Base-by-base conservation (phyloP, 2,797 vertebrate species). In the Gallinago solitaria region DNA sequence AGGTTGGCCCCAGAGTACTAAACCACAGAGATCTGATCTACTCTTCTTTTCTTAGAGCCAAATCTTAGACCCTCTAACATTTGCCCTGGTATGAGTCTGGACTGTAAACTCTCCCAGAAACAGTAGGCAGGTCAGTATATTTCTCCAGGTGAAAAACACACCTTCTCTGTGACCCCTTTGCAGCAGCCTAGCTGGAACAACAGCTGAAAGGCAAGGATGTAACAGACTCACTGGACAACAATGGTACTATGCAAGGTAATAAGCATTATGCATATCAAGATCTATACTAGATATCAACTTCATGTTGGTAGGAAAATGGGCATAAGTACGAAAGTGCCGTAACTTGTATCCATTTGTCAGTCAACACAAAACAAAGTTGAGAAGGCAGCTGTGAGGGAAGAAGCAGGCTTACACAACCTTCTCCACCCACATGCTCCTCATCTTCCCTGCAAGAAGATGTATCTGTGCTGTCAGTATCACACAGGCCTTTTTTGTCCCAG, bases 171-270 rank as follows among this genome's bases (percentile, higher is more conserved):
- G 69, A 86, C 21, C 70, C 45, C 30, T 95, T 77, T 77, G 51
- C 64, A 84, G 67, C 48, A 80, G 64, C 33, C 71, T 74, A 64
- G 45, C 30, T 93, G 57, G 64, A 53, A 84, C 3, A 2, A 33
- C 19, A 79, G 56, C 79, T 90, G 64, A 74, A 80, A 87, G 48
- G 59, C 54, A 79, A 81, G 13, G 35, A 24, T 70, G 9, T n/a
- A 51, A 39, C 16, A 85, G 68, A 90, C 71, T 91, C 45, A 80
- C 50, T 74, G 86, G 60, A 92, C 83, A 96, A 90, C 91, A 93
- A 76, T 89, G 93, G 88, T 90, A 95, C 82, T 90, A n/a, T 76
- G 78, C 77, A 95, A 90, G 56, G 70, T 74, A 92, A 77, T 68
- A 89, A 93, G 81, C 60, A 57, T 51, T 67, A 93, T 74, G 64